Evolutionary conservation across 2,113 vertebrate genomes (phyloP), one percentile per base, ranked within the genome.

Genomic region (Zosterops japonicus): DNA sequence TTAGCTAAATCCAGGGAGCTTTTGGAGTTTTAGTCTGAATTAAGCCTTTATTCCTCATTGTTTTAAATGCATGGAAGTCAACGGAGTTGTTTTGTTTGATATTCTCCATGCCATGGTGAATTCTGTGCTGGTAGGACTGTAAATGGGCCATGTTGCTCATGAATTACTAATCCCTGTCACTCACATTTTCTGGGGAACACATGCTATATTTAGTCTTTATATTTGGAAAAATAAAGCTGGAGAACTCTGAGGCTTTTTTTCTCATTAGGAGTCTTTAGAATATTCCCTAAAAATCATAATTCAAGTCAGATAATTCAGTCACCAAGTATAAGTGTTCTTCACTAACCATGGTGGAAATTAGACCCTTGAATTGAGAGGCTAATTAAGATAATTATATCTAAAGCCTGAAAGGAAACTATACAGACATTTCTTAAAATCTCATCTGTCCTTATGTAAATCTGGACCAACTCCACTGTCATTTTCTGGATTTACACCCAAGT

Each of bases 81-180:
- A 36, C 11, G 0, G 39, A 69, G 65, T 52, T 87, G 90, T 88
- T 91, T 89, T 85, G n/a, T 96, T 97, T 95, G 83, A 90, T 83
- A 74, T 89, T 95, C 88, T 96, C 93, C 94, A 65, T 87, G 78
- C 87, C 92, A 86, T 6, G 0, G 49, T 69, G 87, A 97, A 88
- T 93, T 87, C 90, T 85, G 9, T 55, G 69, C 91, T 96, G 91
- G 74, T 92, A 96, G 94, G 96, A 85, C 94, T 94, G 94, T 94
- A 96, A 97, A 95, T 91, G 90, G 92, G 85, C 63, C 67, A 80
- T 8, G 17, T 86, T 25, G 41, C 61, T 97, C 71, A 94, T 96
- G 71, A 97, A 96, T 98, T 95, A 97, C 96, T 97, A 89, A 98
- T 96, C 83, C 80, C 41, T 22, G 89, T 80, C 90, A 63, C 85